Conservation (phyloP, 2,797 vertebrate species). For the Tarsius wallacei region DNA sequence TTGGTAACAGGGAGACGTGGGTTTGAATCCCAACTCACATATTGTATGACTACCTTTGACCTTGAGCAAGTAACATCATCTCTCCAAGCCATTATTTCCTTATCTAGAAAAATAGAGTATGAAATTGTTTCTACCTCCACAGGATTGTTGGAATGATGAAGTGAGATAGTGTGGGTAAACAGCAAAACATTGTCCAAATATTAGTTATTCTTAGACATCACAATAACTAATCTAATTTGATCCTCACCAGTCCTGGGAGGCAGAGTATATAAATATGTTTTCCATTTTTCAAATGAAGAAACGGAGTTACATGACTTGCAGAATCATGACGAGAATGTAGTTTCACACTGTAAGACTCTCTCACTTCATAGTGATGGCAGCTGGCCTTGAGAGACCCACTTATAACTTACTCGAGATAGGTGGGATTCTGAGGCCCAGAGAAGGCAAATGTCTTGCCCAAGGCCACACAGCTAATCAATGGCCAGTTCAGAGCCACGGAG, state of each 20-base stretch:
- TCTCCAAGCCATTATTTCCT: neutral
- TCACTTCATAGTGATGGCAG: neutral
- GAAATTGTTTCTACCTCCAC: neutral
- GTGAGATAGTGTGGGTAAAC: neutral
- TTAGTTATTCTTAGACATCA: neutral
- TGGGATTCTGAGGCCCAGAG: neutral
- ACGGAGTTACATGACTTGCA: neutral
- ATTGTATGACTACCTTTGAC: neutral
- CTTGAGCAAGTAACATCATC: neutral
- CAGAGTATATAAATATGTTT: neutral
- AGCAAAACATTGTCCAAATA: neutral
- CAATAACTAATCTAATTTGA: neutral
- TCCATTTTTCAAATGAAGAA: conserved; percentile 57
- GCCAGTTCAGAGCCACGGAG: neutral
- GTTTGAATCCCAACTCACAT: neutral
- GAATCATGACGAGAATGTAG: neutral
- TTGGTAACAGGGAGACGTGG: neutral
- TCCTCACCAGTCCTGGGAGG: neutral
- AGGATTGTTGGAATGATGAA: neutral
- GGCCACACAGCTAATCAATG: neutral
- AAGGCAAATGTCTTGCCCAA: neutral
- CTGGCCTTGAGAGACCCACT: neutral
- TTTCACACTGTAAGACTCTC: neutral
- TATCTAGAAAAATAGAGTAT: neutral
- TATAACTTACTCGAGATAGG: neutral